Conservation (phyloP, 1,140 invertebrate genomes). For the Physella acuta region DNA sequence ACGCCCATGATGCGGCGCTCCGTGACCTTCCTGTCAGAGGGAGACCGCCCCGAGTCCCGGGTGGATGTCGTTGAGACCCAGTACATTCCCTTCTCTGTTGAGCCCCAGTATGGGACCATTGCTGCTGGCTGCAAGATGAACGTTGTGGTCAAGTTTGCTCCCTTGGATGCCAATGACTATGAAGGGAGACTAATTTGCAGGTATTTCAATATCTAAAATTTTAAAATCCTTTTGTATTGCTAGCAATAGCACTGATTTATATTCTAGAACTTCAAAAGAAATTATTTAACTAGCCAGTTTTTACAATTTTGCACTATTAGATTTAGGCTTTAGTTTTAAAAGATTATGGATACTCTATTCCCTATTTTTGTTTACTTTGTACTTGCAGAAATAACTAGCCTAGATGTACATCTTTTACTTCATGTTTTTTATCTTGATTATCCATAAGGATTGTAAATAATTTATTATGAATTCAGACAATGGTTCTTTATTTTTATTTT, state of each 20-base stretch:
- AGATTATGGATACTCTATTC: too few relatives aligned
- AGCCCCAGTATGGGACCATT: conserved; percentile 55
- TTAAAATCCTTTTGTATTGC: too few relatives aligned
- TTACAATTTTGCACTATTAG: too few relatives aligned
- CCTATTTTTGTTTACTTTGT: too few relatives aligned
- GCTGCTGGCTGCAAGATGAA: conserved; percentile 45
- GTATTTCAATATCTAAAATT: too few relatives aligned
- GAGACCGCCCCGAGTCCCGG: conserved; percentile 45
- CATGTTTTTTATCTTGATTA: too few relatives aligned
- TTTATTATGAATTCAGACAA: background rate
- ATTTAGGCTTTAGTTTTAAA: too few relatives aligned
- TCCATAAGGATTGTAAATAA: background rate
- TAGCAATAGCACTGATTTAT: too few relatives aligned
- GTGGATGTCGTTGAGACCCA: conserved; percentile 45
- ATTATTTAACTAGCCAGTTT: too few relatives aligned
- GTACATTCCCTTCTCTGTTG: conserved; percentile 55
- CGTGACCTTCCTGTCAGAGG: conserved; percentile 53
- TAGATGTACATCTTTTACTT: too few relatives aligned
- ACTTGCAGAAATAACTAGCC: too few relatives aligned
- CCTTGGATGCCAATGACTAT: conserved; percentile 59
- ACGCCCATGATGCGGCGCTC: conserved; percentile 45
- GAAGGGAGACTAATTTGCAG: conserved; percentile 58
- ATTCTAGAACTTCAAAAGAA: too few relatives aligned
- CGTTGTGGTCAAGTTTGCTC: conserved; percentile 58
- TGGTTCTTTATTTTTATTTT: background rate